Evolutionary conservation across 2,888 invertebrate genomes (phyloP), one percentile per base, ranked within the genome.

Genomic region (Noctua comes): DNA sequence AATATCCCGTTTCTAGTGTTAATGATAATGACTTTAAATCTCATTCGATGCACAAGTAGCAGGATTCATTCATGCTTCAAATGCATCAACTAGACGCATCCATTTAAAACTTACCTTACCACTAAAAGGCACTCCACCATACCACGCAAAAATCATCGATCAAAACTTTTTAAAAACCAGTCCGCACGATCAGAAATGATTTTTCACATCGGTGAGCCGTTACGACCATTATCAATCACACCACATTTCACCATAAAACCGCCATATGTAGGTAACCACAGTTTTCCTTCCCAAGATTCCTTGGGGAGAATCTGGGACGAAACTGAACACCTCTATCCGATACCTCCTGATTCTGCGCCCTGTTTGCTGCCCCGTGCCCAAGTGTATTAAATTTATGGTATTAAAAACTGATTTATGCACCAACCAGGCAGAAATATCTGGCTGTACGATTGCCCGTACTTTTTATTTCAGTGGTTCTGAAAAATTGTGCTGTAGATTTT

Each of bases 331-430:
- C n/a, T n/a, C n/a, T n/a, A n/a, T n/a, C n/a, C n/a, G 89, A 90
- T 90, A 91, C 86, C 86, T 86, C 82, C 77, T 87, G 88, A 90
- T 91, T 86, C 85, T 76, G 84, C 80, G 80, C 84, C 88, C 83
- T 73, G 79, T 83, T 78, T 86, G 82, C 85, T 86, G 82, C 85
- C 77, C 78, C 79, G 76, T 78, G 86, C 84, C 87, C 88, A 85
- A 88, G 87, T 73, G 82, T 86, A 86, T 90, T 90, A 87, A 91
- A 92, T 91, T 90, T 89, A 85, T 87, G 88, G 88, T 90, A 91
- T 91, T 90, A 90, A 92, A 91, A 91, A 83, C 87, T 89, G 90
- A 91, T 91, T 90, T 91, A 90, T 90, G 80, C 86, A 88, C 81
- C 79, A 83, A 77, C 80, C 80, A 77, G 64, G 18, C 54, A 46